Evolutionary conservation across 2,113 vertebrate genomes (phyloP), one percentile per base, ranked within the genome.

Genomic region (Myiozetetes cayanensis): DNA sequence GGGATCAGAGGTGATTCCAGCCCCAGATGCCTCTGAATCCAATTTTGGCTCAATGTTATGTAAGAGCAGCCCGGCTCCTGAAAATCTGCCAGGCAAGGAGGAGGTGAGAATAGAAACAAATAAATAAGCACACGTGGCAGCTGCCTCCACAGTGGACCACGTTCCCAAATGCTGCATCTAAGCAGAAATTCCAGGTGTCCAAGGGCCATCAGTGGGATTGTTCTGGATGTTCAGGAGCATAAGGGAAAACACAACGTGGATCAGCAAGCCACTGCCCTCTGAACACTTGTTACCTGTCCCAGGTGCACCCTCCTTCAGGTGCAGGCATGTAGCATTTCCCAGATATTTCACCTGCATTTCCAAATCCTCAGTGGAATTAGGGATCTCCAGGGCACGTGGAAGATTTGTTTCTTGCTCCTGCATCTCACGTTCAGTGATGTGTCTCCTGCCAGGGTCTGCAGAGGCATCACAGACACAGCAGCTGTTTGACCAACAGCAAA

Each of bases 61-160:
- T 87, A 94, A 96, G 62, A 77, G 75, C 77, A 95, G 70, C 53
- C 63, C 14, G 0, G 74, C 53, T 94, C 94, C 90, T 93, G 92
- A 93, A 95, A 87, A 85, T 46, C 89, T 90, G 96, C 92, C 94
- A 93, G 89, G 59, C 85, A 58, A 94, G 82, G 53, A 91, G 62
- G 70, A 94, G 80, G 85, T 85, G 79, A 94, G 87, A 94, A 92
- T 4, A 83, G 53, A 96, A 97, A 95, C 95, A 97, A 94, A 94
- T 49, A 94, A 80, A 91, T 75, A 89, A 87, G 35, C 39, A 46
- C 81, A 73, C 0, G 9, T 94, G 82, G 68, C 75, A 80, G 46
- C 37, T 95, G 52, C 88, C 46, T 87, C 79, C 82, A 81, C 67
- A 52, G 33, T 24, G n/a, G 85, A 53, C 44, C 81, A 62, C 0